Base-by-base conservation (phyloP, 2,113 vertebrate species). In the Pachycephala philippinensis region DNA sequence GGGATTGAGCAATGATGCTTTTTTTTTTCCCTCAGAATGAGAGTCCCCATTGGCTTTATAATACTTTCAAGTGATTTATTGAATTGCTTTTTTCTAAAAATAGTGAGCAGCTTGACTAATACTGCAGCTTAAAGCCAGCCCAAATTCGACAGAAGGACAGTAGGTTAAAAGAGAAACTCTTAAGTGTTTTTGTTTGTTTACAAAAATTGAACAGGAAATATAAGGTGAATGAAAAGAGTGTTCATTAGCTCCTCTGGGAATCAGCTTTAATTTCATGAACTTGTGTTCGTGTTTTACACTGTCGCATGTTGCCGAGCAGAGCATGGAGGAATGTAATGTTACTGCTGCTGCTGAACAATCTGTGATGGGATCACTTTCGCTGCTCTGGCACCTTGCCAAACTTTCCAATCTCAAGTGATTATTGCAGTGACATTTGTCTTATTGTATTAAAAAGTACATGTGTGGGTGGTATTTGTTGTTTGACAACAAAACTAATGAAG, bases 401-500 rank as follows among this genome's bases (percentile, higher is more conserved):
- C 63, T 71, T 88, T 59, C 85, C 60, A 74, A 11, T 86, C 80
- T 63, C 69, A 50, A 86, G 57, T 0, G 11, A 66, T 47, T 87
- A 83, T 74, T 84, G 44, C 17, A 1, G 33, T 94, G 95, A 88
- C 90, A 92, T 94, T 96, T 81, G 60, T 93, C 60, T 94, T 89
- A 90, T 61, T 95, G 76, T 96, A 92, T 91, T 74, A 74, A 78
- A 88, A 89, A 94, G 90, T 89, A 96, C 52, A 30, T 49, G 76
- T 90, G 90, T 90, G 92, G 92, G 93, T 92, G 88, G 90, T 90
- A 49, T 84, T 93, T 95, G 79, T 92, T 95, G 93, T 96, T 89
- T 94, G 88, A 95, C 86, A 96, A 84, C 90, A 95, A 78, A 93
- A 87, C 83, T 96, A 69, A 94, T 75, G 76, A 96, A 93, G 92